These are phyloP conservation scores for Odontamblyopus rebecca DNA, from an alignment of 2,797 vertebrate species.

Conservation along the genomic window DNA sequence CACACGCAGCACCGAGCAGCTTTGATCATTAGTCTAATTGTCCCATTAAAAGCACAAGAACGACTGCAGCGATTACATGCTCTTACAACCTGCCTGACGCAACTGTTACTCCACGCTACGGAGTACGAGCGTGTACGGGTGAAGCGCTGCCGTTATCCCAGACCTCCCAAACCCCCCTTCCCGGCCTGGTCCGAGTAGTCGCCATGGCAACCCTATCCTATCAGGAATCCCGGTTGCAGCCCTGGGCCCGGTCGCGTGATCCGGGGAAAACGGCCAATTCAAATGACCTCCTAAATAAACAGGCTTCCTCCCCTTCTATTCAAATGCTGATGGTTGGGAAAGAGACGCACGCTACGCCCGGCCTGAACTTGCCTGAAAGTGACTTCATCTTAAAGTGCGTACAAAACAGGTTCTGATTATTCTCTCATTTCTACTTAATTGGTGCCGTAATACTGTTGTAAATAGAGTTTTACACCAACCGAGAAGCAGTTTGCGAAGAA, in stretches of 20 bases:
- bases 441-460: no score
- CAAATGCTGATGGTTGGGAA: slow-evolving; percentile 43
- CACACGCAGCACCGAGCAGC: background rate
- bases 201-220: slow-evolving; percentile 66
- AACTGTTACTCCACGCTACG: slow-evolving; percentile 1
- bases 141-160: slow-evolving; percentile 21
- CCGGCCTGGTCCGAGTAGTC: slow-evolving; percentile 42
- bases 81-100: slow-evolving; percentile 12
- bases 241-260: slow-evolving; percentile 49
- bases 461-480: no score
- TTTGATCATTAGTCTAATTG: slow-evolving; percentile 15
- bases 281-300: slow-evolving; percentile 62
- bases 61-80: slow-evolving; percentile 8
- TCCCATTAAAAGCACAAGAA: slow-evolving; percentile 12
- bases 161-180: no score
- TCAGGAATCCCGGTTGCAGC: slow-evolving; percentile 43
- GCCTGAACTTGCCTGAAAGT: no score
- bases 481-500: no score
- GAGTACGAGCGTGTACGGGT: background rate
- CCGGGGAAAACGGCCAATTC: slow-evolving; percentile 52
- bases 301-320: slow-evolving; percentile 46
- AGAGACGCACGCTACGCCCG: slow-evolving; percentile 33
- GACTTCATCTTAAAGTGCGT: no score
- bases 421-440: no score
- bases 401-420: no score